These are phyloP conservation scores for Meiosimyza platycephala DNA, from an alignment of 2,888 invertebrate genomes.

Conservation along the genomic window DNA sequence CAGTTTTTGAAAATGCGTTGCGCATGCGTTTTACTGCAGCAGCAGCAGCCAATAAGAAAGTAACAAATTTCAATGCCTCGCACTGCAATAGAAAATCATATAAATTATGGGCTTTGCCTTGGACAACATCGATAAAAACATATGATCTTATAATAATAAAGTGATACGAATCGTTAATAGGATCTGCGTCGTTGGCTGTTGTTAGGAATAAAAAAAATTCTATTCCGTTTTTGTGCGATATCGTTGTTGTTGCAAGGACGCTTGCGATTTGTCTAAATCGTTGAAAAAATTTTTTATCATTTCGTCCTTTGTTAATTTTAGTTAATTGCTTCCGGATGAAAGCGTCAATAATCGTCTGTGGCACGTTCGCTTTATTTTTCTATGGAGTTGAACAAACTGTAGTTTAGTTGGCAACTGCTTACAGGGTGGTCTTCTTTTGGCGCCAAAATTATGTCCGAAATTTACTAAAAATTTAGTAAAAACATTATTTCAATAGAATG, in stretches of 20 bases:
- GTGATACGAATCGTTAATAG: conserved; percentile 20
- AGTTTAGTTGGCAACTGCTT: not conserved
- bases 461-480: too few species aligned
- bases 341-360: conserved; percentile 27
- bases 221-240: not conserved
- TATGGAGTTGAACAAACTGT: not conserved
- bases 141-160: not conserved
- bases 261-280: too few species aligned
- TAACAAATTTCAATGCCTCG: not conserved
- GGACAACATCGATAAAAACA: conserved; percentile 1
- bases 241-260: too few species aligned
- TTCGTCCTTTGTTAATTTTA: conserved; percentile 16
- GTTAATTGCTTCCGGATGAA: conserved; percentile 32
- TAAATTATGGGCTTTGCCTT: conserved; percentile 22
- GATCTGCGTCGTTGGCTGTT: conserved; percentile 6
- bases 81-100: conserved; percentile 1
- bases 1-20: conserved; percentile 28
- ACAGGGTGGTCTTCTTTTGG: too few species aligned
- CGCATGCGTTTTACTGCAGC: conserved; percentile 19
- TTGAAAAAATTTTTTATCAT: too few species aligned
- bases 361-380: conserved; percentile 10
- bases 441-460: too few species aligned
- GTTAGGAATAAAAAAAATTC: too few species aligned
- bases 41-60: not conserved
- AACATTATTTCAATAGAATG: too few species aligned